Evolutionary conservation across 2,888 invertebrate genomes (phyloP).

Genomic region (Eilema sororculum): DNA sequence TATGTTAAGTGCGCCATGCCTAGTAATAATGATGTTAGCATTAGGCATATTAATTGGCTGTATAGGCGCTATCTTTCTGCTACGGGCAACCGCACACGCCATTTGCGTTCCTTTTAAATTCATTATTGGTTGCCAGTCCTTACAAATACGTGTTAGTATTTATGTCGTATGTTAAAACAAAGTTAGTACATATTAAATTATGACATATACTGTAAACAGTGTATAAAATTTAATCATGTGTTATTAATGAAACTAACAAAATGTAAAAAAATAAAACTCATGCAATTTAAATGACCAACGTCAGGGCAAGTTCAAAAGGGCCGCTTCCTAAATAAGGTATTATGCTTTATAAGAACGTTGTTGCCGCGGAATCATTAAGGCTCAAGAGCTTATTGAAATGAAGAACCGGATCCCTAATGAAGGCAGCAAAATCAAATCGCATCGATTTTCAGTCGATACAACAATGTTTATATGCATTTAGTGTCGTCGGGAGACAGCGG

Average conservation of each 20-base stretch:
- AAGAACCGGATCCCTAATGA: slow-evolving; percentile 85
- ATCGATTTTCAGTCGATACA: slow-evolving; percentile 79
- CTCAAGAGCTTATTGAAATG: slow-evolving; percentile 81
- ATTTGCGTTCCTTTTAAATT: slow-evolving; percentile 61
- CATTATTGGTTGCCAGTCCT: slow-evolving; percentile 17
- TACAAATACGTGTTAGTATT: slow-evolving; percentile 21
- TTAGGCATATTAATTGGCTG: slow-evolving; percentile 86
- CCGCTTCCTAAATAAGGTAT: slow-evolving; percentile 83
- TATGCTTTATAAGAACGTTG: slow-evolving; percentile 81
- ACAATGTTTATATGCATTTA: slow-evolving; percentile 80
- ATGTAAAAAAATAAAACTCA: slow-evolving; percentile 63
- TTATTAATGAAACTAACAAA: slow-evolving; percentile 68
- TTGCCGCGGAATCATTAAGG: slow-evolving; percentile 82
- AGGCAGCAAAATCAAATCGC: slow-evolving; percentile 85
- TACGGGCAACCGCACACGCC: slow-evolving; percentile 71
- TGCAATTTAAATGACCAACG: slow-evolving; percentile 66
- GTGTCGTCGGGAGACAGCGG: slow-evolving; percentile 67
- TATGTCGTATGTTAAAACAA: slow-evolving; percentile 27
- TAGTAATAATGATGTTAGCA: slow-evolving; percentile 87
- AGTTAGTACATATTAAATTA: slow-evolving; percentile 55
- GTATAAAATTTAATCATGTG: slow-evolving; percentile 69
- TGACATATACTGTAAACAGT: slow-evolving; percentile 59
- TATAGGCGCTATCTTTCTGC: slow-evolving; percentile 80
- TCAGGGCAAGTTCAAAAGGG: slow-evolving; percentile 74
- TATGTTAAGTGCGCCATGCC: slow-evolving; percentile 84